phyloP scores from a whole-genome alignment of 37 sponge, comb jelly and placozoan species.

The Crambe crambe region DNA sequence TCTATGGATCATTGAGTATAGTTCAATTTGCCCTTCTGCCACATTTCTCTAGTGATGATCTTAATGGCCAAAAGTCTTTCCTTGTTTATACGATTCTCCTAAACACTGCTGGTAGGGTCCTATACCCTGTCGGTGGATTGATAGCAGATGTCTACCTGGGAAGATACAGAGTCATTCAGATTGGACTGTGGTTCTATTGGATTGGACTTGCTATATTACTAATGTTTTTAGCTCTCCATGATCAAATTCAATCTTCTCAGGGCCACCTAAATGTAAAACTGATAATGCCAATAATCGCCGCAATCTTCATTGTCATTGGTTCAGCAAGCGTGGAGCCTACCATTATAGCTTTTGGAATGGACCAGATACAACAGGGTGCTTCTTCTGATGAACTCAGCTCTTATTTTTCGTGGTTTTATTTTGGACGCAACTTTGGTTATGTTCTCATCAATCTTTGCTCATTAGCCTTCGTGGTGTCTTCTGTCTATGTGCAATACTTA shows the following conservation, averaged over 20 bases:
- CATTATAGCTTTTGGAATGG: slow-evolving; percentile 40
- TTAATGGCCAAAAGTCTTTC: neutral
- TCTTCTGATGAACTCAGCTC: slow-evolving; percentile 51
- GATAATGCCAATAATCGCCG: neutral
- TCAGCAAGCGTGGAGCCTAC: slow-evolving; percentile 44
- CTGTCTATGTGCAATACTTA: neutral
- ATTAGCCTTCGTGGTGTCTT: neutral
- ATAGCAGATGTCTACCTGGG: slow-evolving; percentile 48
- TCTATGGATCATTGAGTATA: slow-evolving; percentile 12
- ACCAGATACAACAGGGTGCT: slow-evolving; percentile 48
- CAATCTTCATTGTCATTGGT: slow-evolving; percentile 5
- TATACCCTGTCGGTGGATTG: slow-evolving; percentile 51
- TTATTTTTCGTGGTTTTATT: slow-evolving; percentile 47
- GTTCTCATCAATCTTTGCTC: neutral
- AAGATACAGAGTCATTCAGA: slow-evolving; percentile 36
- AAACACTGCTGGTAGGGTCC: slow-evolving; percentile 20
- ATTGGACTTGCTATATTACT: slow-evolving; percentile 9
- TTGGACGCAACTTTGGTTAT: slow-evolving; percentile 2
- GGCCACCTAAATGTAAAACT: neutral
- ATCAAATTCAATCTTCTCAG: neutral
- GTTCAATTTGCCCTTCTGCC: neutral
- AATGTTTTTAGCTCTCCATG: neutral
- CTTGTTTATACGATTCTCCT: neutral
- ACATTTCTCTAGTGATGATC: too few relatives aligned
- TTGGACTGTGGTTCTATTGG: slow-evolving; percentile 52